Conservation (phyloP, 2,113 vertebrate genomes). For the Stigmatopora argus region DNA sequence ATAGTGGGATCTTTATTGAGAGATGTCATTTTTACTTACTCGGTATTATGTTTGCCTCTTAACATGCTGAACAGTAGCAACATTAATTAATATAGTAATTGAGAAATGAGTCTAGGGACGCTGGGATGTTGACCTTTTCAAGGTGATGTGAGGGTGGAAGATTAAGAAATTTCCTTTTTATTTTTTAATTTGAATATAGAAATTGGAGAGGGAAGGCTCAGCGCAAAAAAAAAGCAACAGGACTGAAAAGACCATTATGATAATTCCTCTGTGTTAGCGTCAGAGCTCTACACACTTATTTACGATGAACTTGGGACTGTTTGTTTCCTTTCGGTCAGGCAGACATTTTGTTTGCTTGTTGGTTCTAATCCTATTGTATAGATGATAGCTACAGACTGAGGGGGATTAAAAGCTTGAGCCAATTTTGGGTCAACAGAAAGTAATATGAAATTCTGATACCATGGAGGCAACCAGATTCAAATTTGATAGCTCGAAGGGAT, state of each 20-base stretch:
- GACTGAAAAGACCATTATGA: constrained; percentile 52
- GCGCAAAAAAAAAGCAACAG: constrained; percentile 43
- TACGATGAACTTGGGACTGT: constrained; percentile 46
- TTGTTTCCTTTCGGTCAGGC: constrained; percentile 20
- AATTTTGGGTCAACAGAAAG: not conserved
- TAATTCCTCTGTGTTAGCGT: constrained; percentile 47
- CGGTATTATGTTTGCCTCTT: constrained; percentile 12
- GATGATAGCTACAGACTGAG: not conserved
- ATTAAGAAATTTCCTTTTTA: constrained; percentile 10
- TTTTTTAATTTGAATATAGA: constrained; percentile 13
- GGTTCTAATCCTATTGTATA: constrained; percentile 6
- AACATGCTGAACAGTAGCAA: constrained; percentile 6
- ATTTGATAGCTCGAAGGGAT: not conserved
- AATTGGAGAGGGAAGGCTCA: constrained; percentile 38
- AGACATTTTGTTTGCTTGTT: constrained; percentile 9
- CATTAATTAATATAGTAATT: constrained; percentile 44
- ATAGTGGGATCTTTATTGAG: constrained; percentile 6
- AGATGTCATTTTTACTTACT: constrained; percentile 13
- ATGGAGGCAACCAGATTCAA: not conserved
- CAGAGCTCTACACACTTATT: constrained; percentile 23
- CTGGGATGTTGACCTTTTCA: constrained; percentile 14
- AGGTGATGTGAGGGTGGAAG: constrained; percentile 42
- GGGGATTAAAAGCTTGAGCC: not conserved
- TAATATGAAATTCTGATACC: not conserved
- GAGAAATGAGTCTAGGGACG: constrained; percentile 14